These are phyloP conservation scores for Sinhomidia bicolor DNA, from an alignment of 2,888 invertebrate genomes.

Conservation along the genomic window DNA sequence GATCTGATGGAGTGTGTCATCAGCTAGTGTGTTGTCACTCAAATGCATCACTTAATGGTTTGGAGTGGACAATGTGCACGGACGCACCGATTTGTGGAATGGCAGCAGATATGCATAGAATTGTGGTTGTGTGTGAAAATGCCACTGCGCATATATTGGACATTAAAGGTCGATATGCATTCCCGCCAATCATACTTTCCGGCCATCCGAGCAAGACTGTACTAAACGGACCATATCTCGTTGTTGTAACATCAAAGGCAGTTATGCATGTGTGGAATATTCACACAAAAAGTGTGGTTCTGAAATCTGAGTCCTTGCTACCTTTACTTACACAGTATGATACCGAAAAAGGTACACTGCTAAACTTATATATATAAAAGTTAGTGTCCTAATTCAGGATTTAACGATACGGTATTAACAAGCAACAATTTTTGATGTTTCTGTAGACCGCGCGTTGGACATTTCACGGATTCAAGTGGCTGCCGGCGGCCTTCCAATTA, in stretches of 20 bases:
- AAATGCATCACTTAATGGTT: slow-evolving; percentile 82
- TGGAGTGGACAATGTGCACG: slow-evolving; percentile 87
- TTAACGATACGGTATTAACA: no score
- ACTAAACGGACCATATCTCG: slow-evolving; percentile 83
- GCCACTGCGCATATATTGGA: slow-evolving; percentile 86
- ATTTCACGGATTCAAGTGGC: slow-evolving; percentile 70
- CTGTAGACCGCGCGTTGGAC: slow-evolving; percentile 67
- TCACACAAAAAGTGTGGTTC: slow-evolving; percentile 83
- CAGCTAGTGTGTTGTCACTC: slow-evolving; percentile 76
- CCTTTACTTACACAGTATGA: slow-evolving; percentile 80
- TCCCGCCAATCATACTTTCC: slow-evolving; percentile 85
- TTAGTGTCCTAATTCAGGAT: no score
- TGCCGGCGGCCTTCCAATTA: slow-evolving; percentile 88
- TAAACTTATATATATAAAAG: no score
- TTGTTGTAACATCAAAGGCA: slow-evolving; percentile 85
- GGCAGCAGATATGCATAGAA: slow-evolving; percentile 84
- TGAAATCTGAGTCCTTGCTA: slow-evolving; percentile 85
- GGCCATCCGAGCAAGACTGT: slow-evolving; percentile 85
- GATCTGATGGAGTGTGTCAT: slow-evolving; percentile 69
- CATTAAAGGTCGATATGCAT: slow-evolving; percentile 82
- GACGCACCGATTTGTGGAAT: slow-evolving; percentile 86
- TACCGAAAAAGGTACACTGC: slow-evolving; percentile 75
- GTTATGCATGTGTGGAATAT: slow-evolving; percentile 86
- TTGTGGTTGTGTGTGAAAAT: slow-evolving; percentile 87
- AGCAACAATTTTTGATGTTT: no score